phyloP scores from a whole-genome alignment of 2,113 vertebrate species.

The Heteronetta atricapilla region DNA sequence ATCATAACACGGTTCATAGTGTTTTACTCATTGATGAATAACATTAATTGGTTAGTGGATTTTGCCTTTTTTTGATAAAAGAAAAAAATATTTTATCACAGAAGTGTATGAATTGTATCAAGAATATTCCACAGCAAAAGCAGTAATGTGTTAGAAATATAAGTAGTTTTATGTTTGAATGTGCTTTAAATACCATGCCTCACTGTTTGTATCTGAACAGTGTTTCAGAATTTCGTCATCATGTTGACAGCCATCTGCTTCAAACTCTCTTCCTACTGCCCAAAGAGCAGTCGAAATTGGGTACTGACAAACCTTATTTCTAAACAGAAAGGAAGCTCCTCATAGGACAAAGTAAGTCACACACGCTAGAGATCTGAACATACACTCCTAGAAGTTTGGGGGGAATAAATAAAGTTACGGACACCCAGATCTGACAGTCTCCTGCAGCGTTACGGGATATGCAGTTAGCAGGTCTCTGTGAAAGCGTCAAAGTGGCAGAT shows the following conservation, averaged over 20 bases:
- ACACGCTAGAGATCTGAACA: neutral
- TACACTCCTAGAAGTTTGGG: neutral
- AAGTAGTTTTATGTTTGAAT: neutral
- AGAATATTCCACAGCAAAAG: neutral
- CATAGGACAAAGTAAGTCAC: neutral
- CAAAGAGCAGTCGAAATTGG: slow-evolving; percentile 6
- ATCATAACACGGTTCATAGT: neutral
- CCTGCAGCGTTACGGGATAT: neutral
- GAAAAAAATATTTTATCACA: neutral
- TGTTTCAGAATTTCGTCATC: slow-evolving; percentile 22
- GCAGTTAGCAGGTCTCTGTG: neutral
- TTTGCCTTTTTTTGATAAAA: neutral
- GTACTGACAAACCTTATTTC: neutral
- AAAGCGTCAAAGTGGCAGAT: neutral
- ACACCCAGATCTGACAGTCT: neutral
- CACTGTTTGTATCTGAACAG: slow-evolving; percentile 9
- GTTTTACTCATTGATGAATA: neutral
- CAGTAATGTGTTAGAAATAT: neutral
- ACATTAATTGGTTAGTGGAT: neutral
- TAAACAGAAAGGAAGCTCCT: slow-evolving; percentile 13
- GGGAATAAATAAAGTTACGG: neutral
- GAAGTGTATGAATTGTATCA: accelerated
- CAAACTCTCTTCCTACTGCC: neutral
- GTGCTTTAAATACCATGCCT: slow-evolving; percentile 20
- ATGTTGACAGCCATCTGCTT: slow-evolving; percentile 47